These are phyloP conservation scores for Myrmophylax atrothorax DNA, from an alignment of 2,113 vertebrate species.

Conservation along the genomic window DNA sequence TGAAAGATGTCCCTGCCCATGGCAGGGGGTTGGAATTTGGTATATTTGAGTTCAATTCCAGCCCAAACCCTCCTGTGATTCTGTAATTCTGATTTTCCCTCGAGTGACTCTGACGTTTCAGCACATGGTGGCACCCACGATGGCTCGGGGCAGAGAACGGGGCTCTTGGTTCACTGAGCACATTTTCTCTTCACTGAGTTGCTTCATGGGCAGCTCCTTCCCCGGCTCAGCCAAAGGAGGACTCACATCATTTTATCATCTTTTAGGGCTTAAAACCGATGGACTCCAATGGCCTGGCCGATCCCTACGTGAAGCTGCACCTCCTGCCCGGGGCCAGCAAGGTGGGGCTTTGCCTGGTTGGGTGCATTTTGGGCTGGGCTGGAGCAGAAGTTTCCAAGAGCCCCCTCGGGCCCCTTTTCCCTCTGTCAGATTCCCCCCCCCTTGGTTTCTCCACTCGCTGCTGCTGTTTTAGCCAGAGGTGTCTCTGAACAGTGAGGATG, in stretches of 20 bases:
- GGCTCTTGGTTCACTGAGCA: background rate
- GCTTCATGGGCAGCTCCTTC: accelerated
- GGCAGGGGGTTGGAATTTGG: background rate
- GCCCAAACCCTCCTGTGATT: background rate
- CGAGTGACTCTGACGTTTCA: background rate
- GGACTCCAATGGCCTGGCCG: conserved; percentile 94
- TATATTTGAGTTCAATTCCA: background rate
- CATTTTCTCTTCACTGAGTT: background rate
- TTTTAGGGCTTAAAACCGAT: conserved; percentile 93
- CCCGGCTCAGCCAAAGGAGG: background rate
- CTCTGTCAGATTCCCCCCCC: accelerated
- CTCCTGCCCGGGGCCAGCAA: conserved; percentile 95
- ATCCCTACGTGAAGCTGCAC: conserved; percentile 95
- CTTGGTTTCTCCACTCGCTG: accelerated
- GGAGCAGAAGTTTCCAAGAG: background rate
- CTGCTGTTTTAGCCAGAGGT: background rate
- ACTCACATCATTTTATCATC: background rate
- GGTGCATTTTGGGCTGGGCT: background rate
- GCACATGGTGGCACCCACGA: accelerated
- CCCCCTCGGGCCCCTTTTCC: background rate
- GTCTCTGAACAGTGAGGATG: background rate
- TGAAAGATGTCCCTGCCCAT: background rate
- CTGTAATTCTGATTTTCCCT: background rate
- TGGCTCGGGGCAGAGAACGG: accelerated
- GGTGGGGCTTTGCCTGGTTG: conserved; percentile 73